Base-by-base conservation (phyloP, 2,113 vertebrate genomes). In the Dipodomys merriami region DNA sequence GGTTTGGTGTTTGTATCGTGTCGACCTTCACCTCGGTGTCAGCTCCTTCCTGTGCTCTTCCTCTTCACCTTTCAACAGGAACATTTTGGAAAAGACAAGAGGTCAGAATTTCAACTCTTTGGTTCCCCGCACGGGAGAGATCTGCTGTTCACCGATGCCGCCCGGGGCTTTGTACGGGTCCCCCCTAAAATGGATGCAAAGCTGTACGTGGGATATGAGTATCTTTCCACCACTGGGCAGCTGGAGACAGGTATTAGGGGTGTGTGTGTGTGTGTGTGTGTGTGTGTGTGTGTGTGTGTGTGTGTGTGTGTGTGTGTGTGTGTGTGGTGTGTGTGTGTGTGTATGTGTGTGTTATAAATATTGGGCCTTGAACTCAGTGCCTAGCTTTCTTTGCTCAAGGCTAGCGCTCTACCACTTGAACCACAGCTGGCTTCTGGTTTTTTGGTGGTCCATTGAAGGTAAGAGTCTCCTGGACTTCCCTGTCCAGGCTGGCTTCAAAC, bases 121-220 rank as follows among this genome's bases (percentile, higher is more conserved):
- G 97, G 98, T 29, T 99, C 99, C 57, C 85, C 94, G 11, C 74
- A 44, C 2, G 96, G 97, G 49, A 98, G 98, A 94, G 98, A 99
- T n/a, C 96, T 99, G 90, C 96, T 99, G 91, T 99, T 99, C 95
- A 99, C 98, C 82, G 98, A 99, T 35, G 98, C 98, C 4, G 87
- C 98, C 10, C 0, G 4, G 3, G 84, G 9, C 5, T 95, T 99
- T 82, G 83, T 98, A 69, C 79, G 20, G 60, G 72, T 99, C 35
- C 98, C 99, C 0, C 0, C 96, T 0, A 92, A 88, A 93, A 98
- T 97, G 57, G 98, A 99, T 35, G 69, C 98, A 81, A 98, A 98
- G 92, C 91, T 99, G 67, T 99, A 98, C 93, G 94, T 99, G 83
- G 98, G 98, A 83, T 97, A 97, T 44, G 68, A 98, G 0, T 98